Conservation (phyloP, 2,113 vertebrate genomes). For the Mormyrus lacerda region DNA sequence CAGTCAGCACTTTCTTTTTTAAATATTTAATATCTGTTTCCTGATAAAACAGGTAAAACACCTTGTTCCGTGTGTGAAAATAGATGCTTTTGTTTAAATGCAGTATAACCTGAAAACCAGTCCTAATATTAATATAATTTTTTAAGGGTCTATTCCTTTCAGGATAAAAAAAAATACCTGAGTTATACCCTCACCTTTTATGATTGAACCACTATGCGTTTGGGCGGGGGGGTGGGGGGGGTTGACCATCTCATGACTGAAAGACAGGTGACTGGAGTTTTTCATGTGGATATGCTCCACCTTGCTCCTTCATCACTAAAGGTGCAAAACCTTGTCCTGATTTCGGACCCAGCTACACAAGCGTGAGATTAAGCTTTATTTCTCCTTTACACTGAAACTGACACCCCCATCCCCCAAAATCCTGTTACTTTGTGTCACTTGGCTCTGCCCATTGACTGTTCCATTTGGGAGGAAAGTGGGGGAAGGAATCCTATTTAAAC, state of each 20-base stretch:
- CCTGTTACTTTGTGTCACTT: background rate
- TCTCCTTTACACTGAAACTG: background rate
- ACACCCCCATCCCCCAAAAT: background rate
- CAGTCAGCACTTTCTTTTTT: background rate
- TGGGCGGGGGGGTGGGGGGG: too few relatives aligned
- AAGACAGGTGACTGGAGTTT: background rate
- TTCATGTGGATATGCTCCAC: background rate
- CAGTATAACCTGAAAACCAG: background rate
- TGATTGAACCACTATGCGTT: background rate
- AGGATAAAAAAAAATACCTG: background rate
- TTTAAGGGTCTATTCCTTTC: background rate
- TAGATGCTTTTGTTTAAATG: background rate
- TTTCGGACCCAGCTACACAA: background rate
- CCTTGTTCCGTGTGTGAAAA: background rate
- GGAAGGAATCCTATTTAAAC: background rate
- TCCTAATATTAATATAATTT: background rate
- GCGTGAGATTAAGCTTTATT: background rate
- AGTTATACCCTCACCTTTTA: background rate
- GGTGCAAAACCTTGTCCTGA: background rate
- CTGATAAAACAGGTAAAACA: background rate
- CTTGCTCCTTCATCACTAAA: background rate
- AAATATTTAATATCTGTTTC: background rate
- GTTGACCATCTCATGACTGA: background rate
- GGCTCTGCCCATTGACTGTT: background rate
- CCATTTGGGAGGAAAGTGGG: background rate